Percentiles rank a stretch among this genome's conserved stretches.
phyloP scores from a whole-genome alignment of 2,888 invertebrate genomes.

The Drosophila diplacantha region DNA sequence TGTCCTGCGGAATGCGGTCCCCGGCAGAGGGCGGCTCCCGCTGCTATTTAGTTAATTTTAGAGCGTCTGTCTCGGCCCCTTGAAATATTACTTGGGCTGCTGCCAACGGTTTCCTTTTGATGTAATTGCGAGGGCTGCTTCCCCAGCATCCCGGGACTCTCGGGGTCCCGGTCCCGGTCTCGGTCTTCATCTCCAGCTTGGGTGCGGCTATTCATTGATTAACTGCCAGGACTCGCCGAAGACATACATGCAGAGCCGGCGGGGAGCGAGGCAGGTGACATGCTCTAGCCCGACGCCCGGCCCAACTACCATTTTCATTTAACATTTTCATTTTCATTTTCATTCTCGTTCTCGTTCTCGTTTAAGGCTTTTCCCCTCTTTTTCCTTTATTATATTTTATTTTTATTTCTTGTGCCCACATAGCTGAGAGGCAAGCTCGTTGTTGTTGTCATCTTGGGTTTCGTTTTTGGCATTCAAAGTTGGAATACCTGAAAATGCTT shows the following conservation, averaged over 20 bases:
- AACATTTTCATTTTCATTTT: constrained; percentile 54
- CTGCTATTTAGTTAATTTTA: constrained; percentile 64
- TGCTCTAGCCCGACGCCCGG: constrained; percentile 4
- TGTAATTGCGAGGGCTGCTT: constrained; percentile 52
- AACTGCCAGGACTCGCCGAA: constrained; percentile 47
- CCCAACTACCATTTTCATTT: constrained; percentile 47
- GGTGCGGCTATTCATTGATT: constrained; percentile 59
- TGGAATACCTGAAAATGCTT: constrained; percentile 70
- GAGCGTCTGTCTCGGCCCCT: constrained; percentile 35
- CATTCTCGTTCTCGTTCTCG: constrained; percentile 20
- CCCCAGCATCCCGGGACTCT: background rate
- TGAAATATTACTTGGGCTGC: constrained; percentile 52
- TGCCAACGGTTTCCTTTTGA: constrained; percentile 59
- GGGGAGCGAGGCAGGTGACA: background rate
- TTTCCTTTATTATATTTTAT: constrained; percentile 12
- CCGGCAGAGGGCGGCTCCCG: background rate
- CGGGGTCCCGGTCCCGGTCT: background rate
- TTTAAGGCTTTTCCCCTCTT: background rate
- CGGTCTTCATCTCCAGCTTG: constrained; percentile 7
- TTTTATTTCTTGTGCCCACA: constrained; percentile 7
- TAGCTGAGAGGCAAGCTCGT: constrained; percentile 3
- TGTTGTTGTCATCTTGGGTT: constrained; percentile 47
- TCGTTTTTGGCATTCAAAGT: constrained; percentile 60
- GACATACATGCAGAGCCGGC: constrained; percentile 9
- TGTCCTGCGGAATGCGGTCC: constrained; percentile 26